phyloP scores from a whole-genome alignment of 2,113 vertebrate genomes.

The Misgurnus mizolepis region DNA sequence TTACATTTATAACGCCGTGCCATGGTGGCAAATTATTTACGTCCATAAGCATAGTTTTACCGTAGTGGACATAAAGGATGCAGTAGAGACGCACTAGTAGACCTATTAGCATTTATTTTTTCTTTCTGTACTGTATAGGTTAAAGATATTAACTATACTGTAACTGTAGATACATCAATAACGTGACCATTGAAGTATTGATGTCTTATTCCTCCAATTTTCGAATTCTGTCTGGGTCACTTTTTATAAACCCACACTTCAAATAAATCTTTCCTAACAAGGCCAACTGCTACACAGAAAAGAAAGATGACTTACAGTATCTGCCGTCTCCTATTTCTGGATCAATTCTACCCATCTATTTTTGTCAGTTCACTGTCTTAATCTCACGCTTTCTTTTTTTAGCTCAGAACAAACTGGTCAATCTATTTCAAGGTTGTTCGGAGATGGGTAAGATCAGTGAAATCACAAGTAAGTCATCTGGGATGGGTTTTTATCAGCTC shows the following conservation, averaged over 20 bases:
- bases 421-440: constrained; percentile 39
- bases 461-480: not conserved
- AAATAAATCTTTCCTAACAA: constrained; percentile 36
- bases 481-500: not conserved
- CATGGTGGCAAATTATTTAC: constrained; percentile 18
- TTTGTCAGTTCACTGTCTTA: constrained; percentile 30
- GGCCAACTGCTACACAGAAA: constrained; percentile 33
- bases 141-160: too few relatives aligned
- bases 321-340: constrained; percentile 33
- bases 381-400: constrained; percentile 17
- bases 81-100: constrained; percentile 3
- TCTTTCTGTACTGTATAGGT: too few relatives aligned
- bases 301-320: constrained; percentile 33
- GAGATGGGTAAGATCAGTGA: constrained; percentile 6
- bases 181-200: not conserved
- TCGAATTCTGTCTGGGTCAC: constrained; percentile 35
- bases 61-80: constrained; percentile 1
- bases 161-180: not conserved
- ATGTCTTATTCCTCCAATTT: constrained; percentile 26
- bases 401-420: constrained; percentile 29
- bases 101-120: constrained; percentile 16
- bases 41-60: constrained; percentile 24
- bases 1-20: constrained; percentile 11
- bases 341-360: constrained; percentile 41
- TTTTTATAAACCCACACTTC: constrained; percentile 23